Evolutionary conservation across 1,140 invertebrate species (phyloP).

Genomic region (Ptiloglossa arizonensis): DNA sequence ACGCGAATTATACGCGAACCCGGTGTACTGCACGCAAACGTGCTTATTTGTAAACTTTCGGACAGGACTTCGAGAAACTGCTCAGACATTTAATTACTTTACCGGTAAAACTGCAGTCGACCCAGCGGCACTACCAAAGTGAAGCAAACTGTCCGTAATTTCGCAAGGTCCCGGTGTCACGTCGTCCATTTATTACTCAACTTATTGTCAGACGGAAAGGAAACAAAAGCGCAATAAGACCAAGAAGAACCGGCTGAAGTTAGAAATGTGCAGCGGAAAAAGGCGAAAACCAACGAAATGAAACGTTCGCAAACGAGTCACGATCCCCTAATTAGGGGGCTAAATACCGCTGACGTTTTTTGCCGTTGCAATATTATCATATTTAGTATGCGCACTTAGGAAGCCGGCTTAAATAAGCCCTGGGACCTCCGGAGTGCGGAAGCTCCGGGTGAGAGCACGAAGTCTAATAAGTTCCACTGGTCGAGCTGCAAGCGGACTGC

Average conservation of each 20-base stretch:
- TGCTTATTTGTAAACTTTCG: slow-evolving; percentile 19
- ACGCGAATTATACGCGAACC: background rate
- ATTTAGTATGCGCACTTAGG: slow-evolving; percentile 82
- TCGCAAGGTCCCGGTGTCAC: slow-evolving; percentile 56
- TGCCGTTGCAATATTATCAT: slow-evolving; percentile 82
- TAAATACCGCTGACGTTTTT: slow-evolving; percentile 82
- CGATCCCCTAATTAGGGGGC: slow-evolving; percentile 81
- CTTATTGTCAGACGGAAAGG: slow-evolving; percentile 69
- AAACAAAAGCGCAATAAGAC: slow-evolving; percentile 70
- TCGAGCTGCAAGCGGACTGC: slow-evolving; percentile 70
- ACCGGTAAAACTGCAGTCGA: background rate
- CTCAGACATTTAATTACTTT: slow-evolving; percentile 40
- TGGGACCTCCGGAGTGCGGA: slow-evolving; percentile 71
- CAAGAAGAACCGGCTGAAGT: slow-evolving; percentile 37
- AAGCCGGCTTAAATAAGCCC: slow-evolving; percentile 81
- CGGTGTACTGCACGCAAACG: background rate
- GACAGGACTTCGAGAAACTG: slow-evolving; percentile 24
- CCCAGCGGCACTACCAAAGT: slow-evolving; percentile 1
- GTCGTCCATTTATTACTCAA: slow-evolving; percentile 60
- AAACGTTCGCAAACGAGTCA: slow-evolving; percentile 81
- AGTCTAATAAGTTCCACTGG: slow-evolving; percentile 80
- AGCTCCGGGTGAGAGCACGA: slow-evolving; percentile 73
- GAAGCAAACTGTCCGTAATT: slow-evolving; percentile 43
- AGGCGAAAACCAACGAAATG: slow-evolving; percentile 75
- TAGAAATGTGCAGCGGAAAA: slow-evolving; percentile 45